A percentile compares a stretch with the other conserved stretches of the same genome.
Conservation (phyloP, 1,140 invertebrate genomes). For the Hylyphantes graminicola region DNA sequence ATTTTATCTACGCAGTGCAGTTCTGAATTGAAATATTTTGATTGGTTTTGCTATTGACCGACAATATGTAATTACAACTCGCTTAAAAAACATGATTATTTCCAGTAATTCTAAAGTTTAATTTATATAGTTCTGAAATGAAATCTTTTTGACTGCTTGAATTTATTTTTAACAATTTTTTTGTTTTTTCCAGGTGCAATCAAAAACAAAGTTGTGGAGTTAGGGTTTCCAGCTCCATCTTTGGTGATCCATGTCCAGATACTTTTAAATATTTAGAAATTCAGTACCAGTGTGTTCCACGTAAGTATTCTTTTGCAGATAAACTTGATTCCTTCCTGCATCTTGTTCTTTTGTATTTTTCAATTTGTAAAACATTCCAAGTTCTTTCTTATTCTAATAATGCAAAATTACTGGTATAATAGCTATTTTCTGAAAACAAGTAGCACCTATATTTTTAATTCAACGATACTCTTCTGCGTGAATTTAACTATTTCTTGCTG, state of each 20-base stretch:
- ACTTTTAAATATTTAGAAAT: conserved; percentile 75
- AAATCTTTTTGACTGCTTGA: not conserved
- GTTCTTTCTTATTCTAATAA: too few species aligned
- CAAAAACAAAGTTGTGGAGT: conserved; percentile 86
- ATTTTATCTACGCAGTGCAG: too few species aligned
- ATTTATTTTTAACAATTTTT: conserved; percentile 4
- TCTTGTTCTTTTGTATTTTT: not conserved
- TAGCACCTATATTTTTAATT: too few species aligned
- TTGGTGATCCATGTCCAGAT: conserved; percentile 78
- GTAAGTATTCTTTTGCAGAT: conserved; percentile 35
- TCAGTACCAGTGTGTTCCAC: conserved; percentile 71
- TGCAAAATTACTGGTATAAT: too few species aligned
- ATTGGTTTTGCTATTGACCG: too few species aligned
- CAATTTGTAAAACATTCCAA: not conserved
- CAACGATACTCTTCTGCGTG: too few species aligned
- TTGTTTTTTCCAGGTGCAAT: conserved; percentile 60
- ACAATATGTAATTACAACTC: too few species aligned
- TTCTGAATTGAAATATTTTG: not conserved
- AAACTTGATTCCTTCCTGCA: not conserved
- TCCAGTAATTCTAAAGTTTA: too few species aligned
- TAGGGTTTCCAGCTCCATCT: conserved; percentile 84
- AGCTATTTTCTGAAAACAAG: not conserved
- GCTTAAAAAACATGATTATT: too few species aligned
- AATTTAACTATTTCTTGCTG: not conserved
- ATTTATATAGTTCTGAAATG: not conserved